phyloP scores from a whole-genome alignment of 2,888 invertebrate species.

The Lacanobia oleracea region DNA sequence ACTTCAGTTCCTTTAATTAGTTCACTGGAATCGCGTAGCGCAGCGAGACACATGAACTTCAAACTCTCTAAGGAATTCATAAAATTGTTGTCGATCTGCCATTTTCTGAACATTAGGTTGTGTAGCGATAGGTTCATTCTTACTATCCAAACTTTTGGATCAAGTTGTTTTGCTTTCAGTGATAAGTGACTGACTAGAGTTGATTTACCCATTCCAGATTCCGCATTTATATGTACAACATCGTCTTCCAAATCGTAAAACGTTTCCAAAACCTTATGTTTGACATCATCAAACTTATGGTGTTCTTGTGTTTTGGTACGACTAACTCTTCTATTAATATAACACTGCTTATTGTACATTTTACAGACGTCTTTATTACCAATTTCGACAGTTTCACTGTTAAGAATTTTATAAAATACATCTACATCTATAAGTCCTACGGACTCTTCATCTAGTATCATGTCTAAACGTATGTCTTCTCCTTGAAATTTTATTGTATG shows the following conservation, averaged over 20 bases:
- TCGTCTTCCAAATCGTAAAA: constrained; percentile 36
- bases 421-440: constrained; percentile 20
- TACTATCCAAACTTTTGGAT: constrained; percentile 45
- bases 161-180: background rate
- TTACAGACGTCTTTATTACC: background rate
- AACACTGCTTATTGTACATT: constrained; percentile 25
- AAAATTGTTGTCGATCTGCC: background rate
- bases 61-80: constrained; percentile 22
- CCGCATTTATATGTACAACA: background rate
- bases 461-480: constrained; percentile 31
- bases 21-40: background rate
- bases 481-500: constrained; percentile 47
- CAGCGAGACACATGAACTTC: constrained; percentile 17
- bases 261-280: constrained; percentile 21
- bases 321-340: constrained; percentile 28
- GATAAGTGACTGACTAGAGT: background rate
- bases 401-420: constrained; percentile 31
- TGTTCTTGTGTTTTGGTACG: background rate
- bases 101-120: constrained; percentile 20
- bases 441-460: constrained; percentile 25
- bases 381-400: constrained; percentile 26
- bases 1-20: no score
- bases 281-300: background rate
- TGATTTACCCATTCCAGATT: background rate
- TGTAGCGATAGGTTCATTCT: constrained; percentile 48